Evolutionary conservation across 2,113 vertebrate genomes (phyloP).

Genomic region (Lucifuga dentata): DNA sequence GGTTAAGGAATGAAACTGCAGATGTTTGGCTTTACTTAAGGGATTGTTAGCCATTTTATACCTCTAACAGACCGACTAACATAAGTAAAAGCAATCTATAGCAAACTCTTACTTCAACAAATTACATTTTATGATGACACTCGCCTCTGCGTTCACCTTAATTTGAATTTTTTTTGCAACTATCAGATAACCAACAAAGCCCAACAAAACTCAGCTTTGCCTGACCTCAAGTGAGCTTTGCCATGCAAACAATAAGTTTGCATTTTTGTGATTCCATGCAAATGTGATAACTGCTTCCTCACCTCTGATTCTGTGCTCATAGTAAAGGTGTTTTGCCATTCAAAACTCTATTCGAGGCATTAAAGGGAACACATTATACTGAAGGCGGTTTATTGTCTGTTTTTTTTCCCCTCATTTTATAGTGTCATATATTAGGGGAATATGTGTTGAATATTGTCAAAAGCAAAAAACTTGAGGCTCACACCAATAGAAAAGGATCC

Average conservation of each 20-base stretch:
- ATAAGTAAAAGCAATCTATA: no score
- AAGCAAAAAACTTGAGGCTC: background rate
- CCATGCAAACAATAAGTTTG: constrained; percentile 73
- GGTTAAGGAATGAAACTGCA: no score
- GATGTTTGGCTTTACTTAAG: no score
- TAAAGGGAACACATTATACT: no score
- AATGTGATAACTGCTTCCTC: constrained; percentile 73
- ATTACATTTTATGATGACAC: constrained; percentile 35
- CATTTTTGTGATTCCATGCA: constrained; percentile 72
- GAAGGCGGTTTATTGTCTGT: no score
- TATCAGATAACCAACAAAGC: constrained; percentile 50
- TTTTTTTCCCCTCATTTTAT: no score
- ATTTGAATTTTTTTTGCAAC: background rate
- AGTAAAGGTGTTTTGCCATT: constrained; percentile 15
- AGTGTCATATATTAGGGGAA: constrained; percentile 1
- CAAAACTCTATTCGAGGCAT: background rate
- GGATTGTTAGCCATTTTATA: no score
- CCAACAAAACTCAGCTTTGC: constrained; percentile 15
- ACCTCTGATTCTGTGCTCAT: constrained; percentile 37
- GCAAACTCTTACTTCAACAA: background rate
- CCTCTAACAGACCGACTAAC: no score
- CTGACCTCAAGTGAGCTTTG: constrained; percentile 61
- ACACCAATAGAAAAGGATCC: constrained; percentile 12
- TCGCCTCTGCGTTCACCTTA: no score
- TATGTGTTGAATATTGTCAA: no score